Percentiles rank a stretch among this genome's conserved stretches.
phyloP scores from a whole-genome alignment of 23 tunicate species.

The Botrylloides violaceus region DNA sequence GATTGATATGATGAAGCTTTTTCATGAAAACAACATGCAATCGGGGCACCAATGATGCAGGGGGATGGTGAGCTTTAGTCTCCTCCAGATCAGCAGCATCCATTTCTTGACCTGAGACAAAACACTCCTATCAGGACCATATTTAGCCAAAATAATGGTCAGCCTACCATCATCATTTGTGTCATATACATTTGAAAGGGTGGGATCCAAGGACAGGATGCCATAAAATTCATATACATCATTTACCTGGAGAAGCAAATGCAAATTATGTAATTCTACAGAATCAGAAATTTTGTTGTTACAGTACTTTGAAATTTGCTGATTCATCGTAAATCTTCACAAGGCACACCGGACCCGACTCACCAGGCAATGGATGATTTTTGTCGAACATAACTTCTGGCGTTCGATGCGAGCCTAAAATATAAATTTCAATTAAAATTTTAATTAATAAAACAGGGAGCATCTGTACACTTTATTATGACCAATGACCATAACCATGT shows the following conservation, averaged over 20 bases:
- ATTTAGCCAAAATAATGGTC: background rate
- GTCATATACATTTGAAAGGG: constrained; percentile 30
- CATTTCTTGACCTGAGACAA: background rate
- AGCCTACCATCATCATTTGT: constrained; percentile 1
- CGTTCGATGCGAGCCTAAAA: too few species aligned
- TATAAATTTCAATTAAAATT: too few species aligned
- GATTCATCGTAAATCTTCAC: constrained; percentile 70
- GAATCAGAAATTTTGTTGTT: too few species aligned
- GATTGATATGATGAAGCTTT: constrained; percentile 46
- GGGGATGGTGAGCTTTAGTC: constrained; percentile 64
- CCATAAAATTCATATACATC: constrained; percentile 69
- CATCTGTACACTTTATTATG: too few species aligned
- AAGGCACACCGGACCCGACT: constrained; percentile 52
- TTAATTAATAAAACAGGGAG: too few species aligned
- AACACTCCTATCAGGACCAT: background rate
- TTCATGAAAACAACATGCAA: constrained; percentile 57
- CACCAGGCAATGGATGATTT: constrained; percentile 74
- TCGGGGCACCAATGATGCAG: constrained; percentile 64
- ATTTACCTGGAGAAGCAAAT: constrained; percentile 45
- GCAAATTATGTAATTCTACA: too few species aligned
- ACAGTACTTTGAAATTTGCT: constrained; percentile 53
- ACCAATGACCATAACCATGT: too few species aligned
- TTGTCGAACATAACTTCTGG: constrained; percentile 22
- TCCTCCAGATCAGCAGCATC: constrained; percentile 35
- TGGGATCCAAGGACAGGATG: constrained; percentile 53